Conservation (phyloP, 2,113 vertebrate genomes). For the Calidris pygmaea region DNA sequence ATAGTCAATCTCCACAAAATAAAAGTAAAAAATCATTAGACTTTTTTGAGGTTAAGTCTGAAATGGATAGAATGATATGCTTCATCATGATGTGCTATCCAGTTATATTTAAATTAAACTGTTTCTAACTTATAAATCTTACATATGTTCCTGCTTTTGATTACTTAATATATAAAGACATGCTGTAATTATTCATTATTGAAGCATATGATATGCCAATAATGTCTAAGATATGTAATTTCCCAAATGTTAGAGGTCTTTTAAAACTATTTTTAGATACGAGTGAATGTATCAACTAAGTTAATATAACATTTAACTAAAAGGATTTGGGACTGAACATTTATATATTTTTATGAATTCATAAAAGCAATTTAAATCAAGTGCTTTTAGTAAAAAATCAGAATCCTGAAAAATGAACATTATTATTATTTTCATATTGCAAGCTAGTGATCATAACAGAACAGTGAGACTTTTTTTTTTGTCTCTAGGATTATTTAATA, state of each 20-base stretch:
- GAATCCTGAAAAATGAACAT: not conserved
- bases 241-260: not conserved
- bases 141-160: not conserved
- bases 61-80: not conserved
- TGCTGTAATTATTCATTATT: conserved; percentile 10
- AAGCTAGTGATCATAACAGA: not conserved
- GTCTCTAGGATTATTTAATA: not conserved
- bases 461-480: not conserved
- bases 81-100: not conserved
- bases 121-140: not conserved
- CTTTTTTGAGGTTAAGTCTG: not conserved
- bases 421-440: not conserved
- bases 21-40: not conserved
- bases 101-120: conserved; percentile 1
- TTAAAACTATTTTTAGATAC: not conserved
- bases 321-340: not conserved
- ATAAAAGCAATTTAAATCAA: not conserved
- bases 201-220: not conserved
- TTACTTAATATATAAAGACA: conserved; percentile 9
- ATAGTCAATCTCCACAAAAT: not conserved
- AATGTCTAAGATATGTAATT: not conserved
- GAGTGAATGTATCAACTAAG: not conserved
- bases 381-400: not conserved
- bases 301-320: not conserved
- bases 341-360: not conserved